phyloP scores from a whole-genome alignment of 2,888 invertebrate genomes.

The Apamea crenata region DNA sequence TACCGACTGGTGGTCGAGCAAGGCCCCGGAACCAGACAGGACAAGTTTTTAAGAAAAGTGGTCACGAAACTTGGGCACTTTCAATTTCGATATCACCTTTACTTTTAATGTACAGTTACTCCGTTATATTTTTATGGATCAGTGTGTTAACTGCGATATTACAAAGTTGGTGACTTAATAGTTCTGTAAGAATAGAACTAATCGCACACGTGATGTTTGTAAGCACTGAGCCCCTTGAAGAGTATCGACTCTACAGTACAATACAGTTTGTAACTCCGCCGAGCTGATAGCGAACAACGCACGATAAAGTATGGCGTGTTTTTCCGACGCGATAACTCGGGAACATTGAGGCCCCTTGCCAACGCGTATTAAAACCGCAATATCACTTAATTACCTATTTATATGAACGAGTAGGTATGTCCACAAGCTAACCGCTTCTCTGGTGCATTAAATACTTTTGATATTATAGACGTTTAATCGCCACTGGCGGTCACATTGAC shows the following conservation, averaged over 20 bases:
- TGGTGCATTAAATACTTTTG: constrained; percentile 64
- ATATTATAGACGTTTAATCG: constrained; percentile 70
- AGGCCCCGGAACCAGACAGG: constrained; percentile 66
- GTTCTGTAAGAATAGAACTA: constrained; percentile 34
- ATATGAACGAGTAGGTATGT: constrained; percentile 31
- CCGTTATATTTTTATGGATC: constrained; percentile 28
- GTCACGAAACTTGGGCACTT: constrained; percentile 74
- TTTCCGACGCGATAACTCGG: constrained; percentile 85
- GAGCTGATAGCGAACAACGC: constrained; percentile 84
- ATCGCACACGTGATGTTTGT: constrained; percentile 38
- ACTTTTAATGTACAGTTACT: constrained; percentile 61
- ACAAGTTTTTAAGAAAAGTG: constrained; percentile 77
- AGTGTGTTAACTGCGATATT: constrained; percentile 21
- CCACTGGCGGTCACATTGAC: constrained; percentile 76
- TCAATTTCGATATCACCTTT: constrained; percentile 74
- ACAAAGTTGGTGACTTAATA: constrained; percentile 33
- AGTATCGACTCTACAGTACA: constrained; percentile 63
- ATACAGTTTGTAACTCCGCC: constrained; percentile 73
- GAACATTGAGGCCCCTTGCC: constrained; percentile 77
- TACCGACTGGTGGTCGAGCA: constrained; percentile 36
- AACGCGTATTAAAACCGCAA: constrained; percentile 57
- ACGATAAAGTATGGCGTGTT: constrained; percentile 86
- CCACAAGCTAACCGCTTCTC: constrained; percentile 54
- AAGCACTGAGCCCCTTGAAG: constrained; percentile 54
- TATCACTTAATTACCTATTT: constrained; percentile 58